Percentiles rank a stretch among this genome's conserved stretches.
Evolutionary conservation across 2,797 vertebrate species (phyloP).

Genomic region (Ataeniobius toweri): DNA sequence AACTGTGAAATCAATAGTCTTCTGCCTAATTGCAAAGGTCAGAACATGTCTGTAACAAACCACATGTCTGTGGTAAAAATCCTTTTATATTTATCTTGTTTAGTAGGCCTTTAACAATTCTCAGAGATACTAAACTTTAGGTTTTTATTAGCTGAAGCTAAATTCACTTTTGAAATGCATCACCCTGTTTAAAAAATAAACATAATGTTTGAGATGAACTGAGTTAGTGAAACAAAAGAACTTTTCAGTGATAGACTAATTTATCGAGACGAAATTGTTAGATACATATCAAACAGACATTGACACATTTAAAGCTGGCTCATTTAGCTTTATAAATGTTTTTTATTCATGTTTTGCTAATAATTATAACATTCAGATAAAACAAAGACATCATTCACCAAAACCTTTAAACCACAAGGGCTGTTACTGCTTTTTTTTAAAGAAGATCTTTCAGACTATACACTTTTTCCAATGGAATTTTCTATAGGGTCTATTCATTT

Average conservation of each 20-base stretch:
- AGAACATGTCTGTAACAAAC: background rate
- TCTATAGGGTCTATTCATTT: no score
- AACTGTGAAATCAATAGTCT: background rate
- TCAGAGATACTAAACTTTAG: background rate
- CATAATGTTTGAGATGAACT: background rate
- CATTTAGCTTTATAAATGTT: background rate
- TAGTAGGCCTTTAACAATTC: background rate
- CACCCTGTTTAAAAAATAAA: background rate
- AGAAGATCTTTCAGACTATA: no score
- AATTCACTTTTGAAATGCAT: background rate
- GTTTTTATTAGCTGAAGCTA: background rate
- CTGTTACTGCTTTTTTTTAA: no score
- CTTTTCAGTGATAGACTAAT: background rate
- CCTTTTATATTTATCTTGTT: background rate
- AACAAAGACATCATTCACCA: no score
- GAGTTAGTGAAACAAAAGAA: background rate
- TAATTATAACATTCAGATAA: no score
- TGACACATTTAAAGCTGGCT: background rate
- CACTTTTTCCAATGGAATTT: no score
- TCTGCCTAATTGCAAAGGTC: background rate
- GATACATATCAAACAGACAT: background rate
- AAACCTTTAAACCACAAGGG: no score
- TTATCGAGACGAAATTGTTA: background rate
- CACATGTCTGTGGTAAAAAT: background rate
- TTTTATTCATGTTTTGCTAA: no score